A percentile compares a stretch with the other conserved stretches of the same genome.
These are phyloP conservation scores for Hydropsyche betteni DNA, from an alignment of 2,888 invertebrate species.

Conservation along the genomic window DNA sequence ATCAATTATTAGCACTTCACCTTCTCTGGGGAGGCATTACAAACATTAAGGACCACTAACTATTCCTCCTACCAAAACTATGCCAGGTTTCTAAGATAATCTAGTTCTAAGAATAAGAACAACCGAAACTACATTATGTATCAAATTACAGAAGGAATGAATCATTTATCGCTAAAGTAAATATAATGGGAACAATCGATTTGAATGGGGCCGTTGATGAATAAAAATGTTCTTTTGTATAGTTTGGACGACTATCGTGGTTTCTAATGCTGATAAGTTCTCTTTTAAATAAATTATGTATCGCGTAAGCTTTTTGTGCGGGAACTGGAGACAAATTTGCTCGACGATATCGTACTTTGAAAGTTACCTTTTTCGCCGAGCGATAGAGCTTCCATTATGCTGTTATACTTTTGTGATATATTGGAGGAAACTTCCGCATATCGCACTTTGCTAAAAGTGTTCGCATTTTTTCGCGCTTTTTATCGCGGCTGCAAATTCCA, in stretches of 20 bases:
- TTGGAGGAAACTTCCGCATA: constrained; percentile 19
- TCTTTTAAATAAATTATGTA: constrained; percentile 1
- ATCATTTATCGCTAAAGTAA: no score
- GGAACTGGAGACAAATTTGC: constrained; percentile 7
- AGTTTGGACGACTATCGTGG: no score
- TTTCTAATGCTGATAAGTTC: no score
- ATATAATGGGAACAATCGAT: no score
- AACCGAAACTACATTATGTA: constrained; percentile 19
- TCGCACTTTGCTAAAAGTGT: constrained; percentile 15
- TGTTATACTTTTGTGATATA: constrained; percentile 26
- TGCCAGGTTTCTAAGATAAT: constrained; percentile 32
- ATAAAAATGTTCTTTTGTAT: no score
- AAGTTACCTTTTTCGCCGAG: constrained; percentile 22
- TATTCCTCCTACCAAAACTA: constrained; percentile 26
- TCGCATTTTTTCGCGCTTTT: constrained; percentile 12
- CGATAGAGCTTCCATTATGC: constrained; percentile 22
- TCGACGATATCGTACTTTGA: constrained; percentile 14
- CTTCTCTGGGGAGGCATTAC: constrained; percentile 32
- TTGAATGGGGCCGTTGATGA: no score
- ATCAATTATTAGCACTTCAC: constrained; percentile 35
- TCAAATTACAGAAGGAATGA: background rate
- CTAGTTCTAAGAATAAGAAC: constrained; percentile 33
- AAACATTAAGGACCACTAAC: constrained; percentile 32
- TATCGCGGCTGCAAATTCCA: background rate
- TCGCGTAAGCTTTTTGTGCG: constrained; percentile 7